These are phyloP conservation scores for Monochamus alternatus DNA, from an alignment of 2,888 invertebrate genomes.

Conservation along the genomic window DNA sequence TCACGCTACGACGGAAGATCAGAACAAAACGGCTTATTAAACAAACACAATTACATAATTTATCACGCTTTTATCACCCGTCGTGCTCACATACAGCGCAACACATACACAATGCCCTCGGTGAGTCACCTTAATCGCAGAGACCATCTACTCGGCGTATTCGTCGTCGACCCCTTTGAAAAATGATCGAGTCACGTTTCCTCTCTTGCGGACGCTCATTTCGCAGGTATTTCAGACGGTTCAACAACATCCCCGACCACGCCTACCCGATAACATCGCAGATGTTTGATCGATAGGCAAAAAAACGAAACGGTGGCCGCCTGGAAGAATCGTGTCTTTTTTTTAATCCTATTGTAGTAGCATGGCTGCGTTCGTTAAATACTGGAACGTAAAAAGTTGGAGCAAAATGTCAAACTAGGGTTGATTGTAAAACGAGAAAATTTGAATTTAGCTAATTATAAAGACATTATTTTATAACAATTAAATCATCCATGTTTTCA, in stretches of 20 bases:
- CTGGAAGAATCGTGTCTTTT: not conserved
- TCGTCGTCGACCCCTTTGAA: slow-evolving; percentile 28
- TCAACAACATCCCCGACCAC: slow-evolving; percentile 45
- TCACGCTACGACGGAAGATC: too few relatives aligned
- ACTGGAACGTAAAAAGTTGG: too few relatives aligned
- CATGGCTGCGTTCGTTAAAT: too few relatives aligned
- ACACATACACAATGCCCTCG: slow-evolving; percentile 14
- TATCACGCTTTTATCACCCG: not conserved
- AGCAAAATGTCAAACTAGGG: too few relatives aligned
- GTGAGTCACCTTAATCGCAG: slow-evolving; percentile 24
- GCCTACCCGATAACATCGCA: slow-evolving; percentile 32
- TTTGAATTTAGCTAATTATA: too few relatives aligned
- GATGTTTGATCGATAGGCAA: slow-evolving; percentile 28
- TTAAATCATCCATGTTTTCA: too few relatives aligned
- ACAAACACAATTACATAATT: slow-evolving; percentile 24
- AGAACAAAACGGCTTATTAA: not conserved
- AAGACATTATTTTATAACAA: too few relatives aligned
- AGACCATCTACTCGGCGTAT: not conserved
- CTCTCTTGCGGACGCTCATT: slow-evolving; percentile 31
- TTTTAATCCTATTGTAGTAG: not conserved
- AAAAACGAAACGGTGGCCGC: not conserved
- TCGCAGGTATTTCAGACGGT: slow-evolving; percentile 34
- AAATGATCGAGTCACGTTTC: slow-evolving; percentile 37
- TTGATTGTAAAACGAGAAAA: too few relatives aligned
- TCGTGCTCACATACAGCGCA: not conserved